Evolutionary conservation across 92 coral and sea anemone species (phyloP).

Genomic region (Palythoa heliodiscus): DNA sequence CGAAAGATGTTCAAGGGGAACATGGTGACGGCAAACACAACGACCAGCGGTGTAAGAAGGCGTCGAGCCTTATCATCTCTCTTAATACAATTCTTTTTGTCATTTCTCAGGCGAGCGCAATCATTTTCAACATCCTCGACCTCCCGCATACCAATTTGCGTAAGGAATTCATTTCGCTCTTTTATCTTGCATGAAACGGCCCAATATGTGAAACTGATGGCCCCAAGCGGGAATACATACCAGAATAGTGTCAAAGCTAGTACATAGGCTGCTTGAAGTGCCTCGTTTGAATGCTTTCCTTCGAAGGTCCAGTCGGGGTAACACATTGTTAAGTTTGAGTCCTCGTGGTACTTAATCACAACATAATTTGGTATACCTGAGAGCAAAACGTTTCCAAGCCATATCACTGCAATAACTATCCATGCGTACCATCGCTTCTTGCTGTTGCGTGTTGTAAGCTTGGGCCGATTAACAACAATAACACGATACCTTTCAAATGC

Average conservation of each 20-base stretch:
- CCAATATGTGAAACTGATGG: constrained; percentile 24
- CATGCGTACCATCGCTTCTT: constrained; percentile 10
- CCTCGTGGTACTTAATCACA: constrained; percentile 2
- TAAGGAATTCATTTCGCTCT: constrained; percentile 29
- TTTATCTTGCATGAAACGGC: constrained; percentile 34
- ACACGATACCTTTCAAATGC: constrained; percentile 40
- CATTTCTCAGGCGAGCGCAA: background rate
- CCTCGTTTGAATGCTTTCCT: constrained; percentile 5
- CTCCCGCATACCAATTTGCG: constrained; percentile 16
- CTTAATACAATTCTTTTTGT: constrained; percentile 5
- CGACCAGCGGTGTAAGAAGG: constrained; percentile 30
- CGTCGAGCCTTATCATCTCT: constrained; percentile 30
- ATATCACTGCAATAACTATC: constrained; percentile 27
- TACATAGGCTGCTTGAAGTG: background rate
- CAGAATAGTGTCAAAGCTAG: constrained; percentile 21
- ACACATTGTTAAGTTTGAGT: background rate
- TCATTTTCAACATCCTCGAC: background rate
- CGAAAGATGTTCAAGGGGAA: constrained; percentile 34
- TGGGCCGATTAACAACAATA: constrained; percentile 36
- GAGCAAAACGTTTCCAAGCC: constrained; percentile 33
- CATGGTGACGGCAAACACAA: constrained; percentile 35
- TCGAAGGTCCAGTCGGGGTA: constrained; percentile 21
- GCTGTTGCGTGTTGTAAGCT: constrained; percentile 31
- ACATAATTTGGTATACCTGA: constrained; percentile 18
- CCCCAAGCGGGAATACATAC: constrained; percentile 25